phyloP scores from a whole-genome alignment of 2,113 vertebrate genomes.

The Martes martes region DNA sequence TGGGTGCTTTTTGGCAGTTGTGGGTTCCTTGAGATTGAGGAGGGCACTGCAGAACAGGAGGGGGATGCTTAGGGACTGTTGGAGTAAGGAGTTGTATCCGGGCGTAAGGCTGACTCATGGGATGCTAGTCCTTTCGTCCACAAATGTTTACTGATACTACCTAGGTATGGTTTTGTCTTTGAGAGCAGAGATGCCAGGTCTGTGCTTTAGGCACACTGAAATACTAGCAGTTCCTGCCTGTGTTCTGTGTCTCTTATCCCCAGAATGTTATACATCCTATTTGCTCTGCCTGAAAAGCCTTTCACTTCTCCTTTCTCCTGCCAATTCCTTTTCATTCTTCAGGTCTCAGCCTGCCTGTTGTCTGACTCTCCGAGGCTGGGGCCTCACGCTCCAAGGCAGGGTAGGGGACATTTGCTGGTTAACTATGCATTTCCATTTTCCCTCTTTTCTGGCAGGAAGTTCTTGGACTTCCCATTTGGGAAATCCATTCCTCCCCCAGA shows the following conservation, averaged over 20 bases:
- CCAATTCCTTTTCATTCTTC: neutral
- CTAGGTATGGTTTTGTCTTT: neutral
- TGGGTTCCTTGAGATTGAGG: constrained; percentile 74
- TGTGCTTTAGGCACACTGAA: neutral
- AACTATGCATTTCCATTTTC: neutral
- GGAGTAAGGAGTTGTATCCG: neutral
- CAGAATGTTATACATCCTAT: neutral
- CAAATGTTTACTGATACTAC: neutral
- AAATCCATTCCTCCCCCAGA: neutral
- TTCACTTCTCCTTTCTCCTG: neutral
- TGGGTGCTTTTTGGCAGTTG: constrained; percentile 71
- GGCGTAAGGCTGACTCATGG: constrained; percentile 45
- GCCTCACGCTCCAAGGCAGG: neutral
- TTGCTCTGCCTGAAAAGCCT: neutral
- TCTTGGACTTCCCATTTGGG: neutral
- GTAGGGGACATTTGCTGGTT: neutral
- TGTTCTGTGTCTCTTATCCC: neutral
- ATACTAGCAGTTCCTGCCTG: neutral
- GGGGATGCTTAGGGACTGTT: neutral
- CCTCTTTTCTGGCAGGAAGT: neutral
- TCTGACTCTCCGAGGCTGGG: neutral
- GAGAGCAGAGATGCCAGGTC: neutral
- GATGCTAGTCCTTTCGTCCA: neutral
- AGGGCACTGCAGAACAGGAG: constrained; percentile 54
- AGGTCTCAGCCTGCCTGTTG: neutral